Conservation (phyloP, 35 echinoderm and acorn worm genomes). For the Ptychodera flava region DNA sequence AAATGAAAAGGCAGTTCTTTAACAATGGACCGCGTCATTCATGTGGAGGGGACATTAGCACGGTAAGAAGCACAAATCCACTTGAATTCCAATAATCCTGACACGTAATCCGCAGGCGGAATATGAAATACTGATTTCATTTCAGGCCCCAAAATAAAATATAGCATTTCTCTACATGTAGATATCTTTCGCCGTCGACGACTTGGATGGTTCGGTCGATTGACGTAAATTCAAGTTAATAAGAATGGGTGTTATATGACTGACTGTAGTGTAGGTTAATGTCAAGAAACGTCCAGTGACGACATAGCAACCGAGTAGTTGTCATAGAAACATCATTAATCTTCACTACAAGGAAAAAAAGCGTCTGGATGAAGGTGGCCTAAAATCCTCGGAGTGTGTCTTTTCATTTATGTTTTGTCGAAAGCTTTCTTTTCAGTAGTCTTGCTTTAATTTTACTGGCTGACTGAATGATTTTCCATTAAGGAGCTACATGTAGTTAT, state of each 20-base stretch:
- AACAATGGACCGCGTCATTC: too few species aligned
- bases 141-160: too few species aligned
- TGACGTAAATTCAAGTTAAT: not conserved
- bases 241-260: not conserved
- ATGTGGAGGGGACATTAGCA: too few species aligned
- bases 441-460: not conserved
- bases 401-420: not conserved
- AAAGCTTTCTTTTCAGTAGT: not conserved
- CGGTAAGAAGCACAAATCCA: too few species aligned
- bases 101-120: too few species aligned
- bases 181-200: too few species aligned
- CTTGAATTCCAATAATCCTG: too few species aligned
- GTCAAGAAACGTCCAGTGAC: not conserved
- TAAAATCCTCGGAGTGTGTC: not conserved
- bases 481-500: not conserved
- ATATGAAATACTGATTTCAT: too few species aligned
- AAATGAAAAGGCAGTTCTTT: too few species aligned
- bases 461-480: not conserved
- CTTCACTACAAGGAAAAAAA: not conserved
- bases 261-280: not conserved
- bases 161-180: too few species aligned
- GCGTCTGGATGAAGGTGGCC: not conserved
- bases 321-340: not conserved
- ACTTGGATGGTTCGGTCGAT: not conserved
- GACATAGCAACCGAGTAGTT: not conserved